These are phyloP conservation scores for Uromys caudimaculatus DNA, from an alignment of 2,797 vertebrate genomes.

Conservation along the genomic window DNA sequence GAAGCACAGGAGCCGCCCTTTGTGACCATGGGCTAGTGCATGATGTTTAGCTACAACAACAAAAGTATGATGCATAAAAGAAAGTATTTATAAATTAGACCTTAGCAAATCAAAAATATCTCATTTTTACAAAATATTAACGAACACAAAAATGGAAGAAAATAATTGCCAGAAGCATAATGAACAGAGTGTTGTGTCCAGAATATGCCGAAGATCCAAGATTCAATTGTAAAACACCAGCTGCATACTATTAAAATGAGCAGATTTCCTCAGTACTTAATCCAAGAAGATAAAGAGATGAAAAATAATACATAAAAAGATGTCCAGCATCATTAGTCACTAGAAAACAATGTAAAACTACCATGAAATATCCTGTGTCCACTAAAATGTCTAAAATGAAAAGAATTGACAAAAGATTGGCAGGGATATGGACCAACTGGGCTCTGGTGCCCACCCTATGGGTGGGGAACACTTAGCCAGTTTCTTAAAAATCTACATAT, in stretches of 20 bases:
- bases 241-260: background rate
- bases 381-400: constrained; percentile 26
- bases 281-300: background rate
- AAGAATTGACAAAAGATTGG: background rate
- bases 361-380: background rate
- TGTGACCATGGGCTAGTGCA: constrained; percentile 49
- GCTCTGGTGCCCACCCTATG: background rate
- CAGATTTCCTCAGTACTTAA: background rate
- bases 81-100: constrained; percentile 2
- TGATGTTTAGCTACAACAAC: constrained; percentile 38
- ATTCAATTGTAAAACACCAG: background rate
- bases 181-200: background rate
- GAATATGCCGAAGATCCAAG: background rate
- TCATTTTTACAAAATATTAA: background rate
- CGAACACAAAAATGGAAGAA: background rate
- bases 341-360: background rate
- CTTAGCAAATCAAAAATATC: background rate
- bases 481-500: background rate
- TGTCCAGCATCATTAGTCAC: background rate
- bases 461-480: background rate
- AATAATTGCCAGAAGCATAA: background rate
- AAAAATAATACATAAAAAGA: background rate
- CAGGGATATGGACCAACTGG: background rate
- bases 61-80: background rate
- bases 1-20: constrained; percentile 14